Base-by-base conservation (phyloP, 1,140 invertebrate species). In the Bicyclus anynana region DNA sequence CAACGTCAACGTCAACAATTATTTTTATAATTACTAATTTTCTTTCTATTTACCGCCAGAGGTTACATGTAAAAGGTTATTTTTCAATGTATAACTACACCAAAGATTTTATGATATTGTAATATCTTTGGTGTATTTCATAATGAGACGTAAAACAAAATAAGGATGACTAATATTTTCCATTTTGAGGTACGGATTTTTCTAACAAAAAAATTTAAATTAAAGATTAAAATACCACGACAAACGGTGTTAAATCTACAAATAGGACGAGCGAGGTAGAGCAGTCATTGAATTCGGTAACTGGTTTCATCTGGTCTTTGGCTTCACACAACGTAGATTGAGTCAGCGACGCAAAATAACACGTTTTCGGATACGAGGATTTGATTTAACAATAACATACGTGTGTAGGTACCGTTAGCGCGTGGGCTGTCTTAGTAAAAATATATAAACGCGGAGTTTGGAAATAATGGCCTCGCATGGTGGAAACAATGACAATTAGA, bases 351-450 rank as follows among this genome's bases (percentile, higher is more conserved):
- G 16, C 40, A 44, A 44, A 44, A 81, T 75, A 81, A 83, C 78
- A 78, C 52, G 80, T 83, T 81, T 77, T 77, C 62, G 64, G 69
- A 59, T 69, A 20, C 9, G 37, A 3, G 40, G 40, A 44, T 44
- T 67, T 63, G 62, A 69, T 60, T 66, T 80, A 79, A 81, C 79
- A 79, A 75, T 87, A 74, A 74, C 59, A 69, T 63, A n/a, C n/a
- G n/a, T n/a, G n/a, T n/a, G n/a, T n/a, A n/a, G n/a, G n/a, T n/a
- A 82, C 81, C 81, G 80, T 84, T 87, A 84, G 51, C 65, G 63
- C 60, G 82, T 83, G 67, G 80, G 78, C 65, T 64, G 53, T 20
- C 40, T 20, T 18, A 20, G 6, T 44, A 53, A 62, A 27, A 17
- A n/a, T n/a, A n/a, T n/a, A 40, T 57, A 13, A 37, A 2, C 10